Percentiles rank a stretch among this genome's conserved stretches.
Conservation (phyloP, 2,113 vertebrate genomes). For the Podarcis cretensis region DNA sequence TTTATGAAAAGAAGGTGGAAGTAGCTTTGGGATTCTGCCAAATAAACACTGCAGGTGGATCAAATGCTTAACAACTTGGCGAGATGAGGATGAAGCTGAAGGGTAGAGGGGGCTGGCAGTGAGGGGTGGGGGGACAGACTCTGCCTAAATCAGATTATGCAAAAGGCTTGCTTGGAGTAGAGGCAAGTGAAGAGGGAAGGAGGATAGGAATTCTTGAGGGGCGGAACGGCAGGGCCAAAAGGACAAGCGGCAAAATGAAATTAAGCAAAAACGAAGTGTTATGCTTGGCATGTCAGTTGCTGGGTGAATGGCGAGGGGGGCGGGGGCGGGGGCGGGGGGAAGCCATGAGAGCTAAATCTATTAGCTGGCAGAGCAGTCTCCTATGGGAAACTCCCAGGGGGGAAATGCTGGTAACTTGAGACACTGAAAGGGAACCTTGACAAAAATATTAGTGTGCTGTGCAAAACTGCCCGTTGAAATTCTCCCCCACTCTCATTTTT, state of each 20-base stretch:
- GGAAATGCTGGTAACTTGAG: neutral
- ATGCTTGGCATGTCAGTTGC: neutral
- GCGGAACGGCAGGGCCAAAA: neutral
- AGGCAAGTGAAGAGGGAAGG: no score
- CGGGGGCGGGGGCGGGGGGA: neutral
- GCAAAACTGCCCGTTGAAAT: no score
- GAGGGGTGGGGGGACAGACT: neutral
- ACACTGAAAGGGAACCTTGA: neutral
- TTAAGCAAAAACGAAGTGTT: neutral
- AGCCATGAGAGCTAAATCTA: neutral
- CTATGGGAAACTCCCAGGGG: neutral
- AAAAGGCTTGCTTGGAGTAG: neutral
- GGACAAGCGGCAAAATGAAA: neutral
- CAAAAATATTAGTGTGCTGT: neutral
- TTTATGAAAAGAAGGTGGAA: neutral
- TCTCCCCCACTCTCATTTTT: no score
- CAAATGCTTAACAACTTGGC: neutral
- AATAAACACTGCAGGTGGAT: neutral
- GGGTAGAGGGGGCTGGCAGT: no score
- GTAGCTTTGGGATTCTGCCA: neutral
- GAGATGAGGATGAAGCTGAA: neutral
- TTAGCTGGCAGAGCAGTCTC: neutral
- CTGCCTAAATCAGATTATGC: neutral
- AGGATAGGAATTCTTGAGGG: neutral
- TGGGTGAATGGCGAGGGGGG: neutral